These are phyloP conservation scores for Clivina fossor DNA, from an alignment of 2,888 invertebrate genomes.

Conservation along the genomic window DNA sequence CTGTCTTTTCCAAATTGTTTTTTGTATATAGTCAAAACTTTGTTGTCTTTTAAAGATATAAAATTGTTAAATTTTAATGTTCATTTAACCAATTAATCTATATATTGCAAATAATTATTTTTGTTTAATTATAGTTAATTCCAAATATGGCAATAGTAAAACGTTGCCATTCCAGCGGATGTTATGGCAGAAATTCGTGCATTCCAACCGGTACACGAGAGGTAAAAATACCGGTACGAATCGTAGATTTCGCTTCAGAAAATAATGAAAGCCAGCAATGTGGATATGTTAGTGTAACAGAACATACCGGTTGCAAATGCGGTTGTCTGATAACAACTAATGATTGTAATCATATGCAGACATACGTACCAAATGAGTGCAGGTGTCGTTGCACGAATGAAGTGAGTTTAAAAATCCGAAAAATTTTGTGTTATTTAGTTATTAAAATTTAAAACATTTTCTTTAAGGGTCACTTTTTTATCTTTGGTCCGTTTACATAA, in stretches of 20 bases:
- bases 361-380: constrained; percentile 45
- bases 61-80: too few relatives aligned
- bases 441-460: too few relatives aligned
- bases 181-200: constrained; percentile 44
- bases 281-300: constrained; percentile 43
- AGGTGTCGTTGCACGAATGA: constrained; percentile 46
- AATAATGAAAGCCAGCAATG: constrained; percentile 39
- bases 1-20: too few relatives aligned
- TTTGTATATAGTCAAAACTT: background rate
- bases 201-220: constrained; percentile 40
- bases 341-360: constrained; percentile 44
- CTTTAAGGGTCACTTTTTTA: too few relatives aligned
- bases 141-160: constrained; percentile 47
- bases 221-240: constrained; percentile 42
- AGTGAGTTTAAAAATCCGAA: constrained; percentile 40
- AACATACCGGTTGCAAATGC: constrained; percentile 47
- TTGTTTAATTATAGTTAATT: constrained; percentile 42
- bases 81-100: too few relatives aligned
- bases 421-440: too few relatives aligned
- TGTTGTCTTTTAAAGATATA: background rate
- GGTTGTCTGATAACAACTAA: constrained; percentile 42
- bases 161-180: constrained; percentile 46
- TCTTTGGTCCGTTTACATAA: too few relatives aligned
- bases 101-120: constrained; percentile 4
- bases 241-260: constrained; percentile 27